These are phyloP conservation scores for Ips nitidus DNA, from an alignment of 1,140 invertebrate species.

Conservation along the genomic window DNA sequence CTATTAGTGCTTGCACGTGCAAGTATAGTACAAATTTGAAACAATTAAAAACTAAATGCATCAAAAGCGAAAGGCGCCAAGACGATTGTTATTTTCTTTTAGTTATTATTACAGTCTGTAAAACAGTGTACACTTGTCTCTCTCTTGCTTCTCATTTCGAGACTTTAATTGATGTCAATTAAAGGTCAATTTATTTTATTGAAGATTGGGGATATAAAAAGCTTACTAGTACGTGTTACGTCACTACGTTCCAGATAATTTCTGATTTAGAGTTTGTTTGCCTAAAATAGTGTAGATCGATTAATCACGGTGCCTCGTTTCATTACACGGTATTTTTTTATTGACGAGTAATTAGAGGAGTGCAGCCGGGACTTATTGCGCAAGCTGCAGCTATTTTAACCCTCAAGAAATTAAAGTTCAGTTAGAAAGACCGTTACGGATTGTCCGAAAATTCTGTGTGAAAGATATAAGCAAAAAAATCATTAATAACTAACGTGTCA, in stretches of 20 bases:
- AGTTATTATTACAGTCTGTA: conserved; percentile 15
- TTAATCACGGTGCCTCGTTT: neutral
- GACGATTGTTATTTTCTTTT: conserved; percentile 2
- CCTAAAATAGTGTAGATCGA: conserved; percentile 6
- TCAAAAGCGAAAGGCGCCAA: conserved; percentile 2
- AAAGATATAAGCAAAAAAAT: conserved; percentile 1
- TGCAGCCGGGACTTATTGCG: no score
- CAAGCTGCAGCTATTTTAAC: no score
- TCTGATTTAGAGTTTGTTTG: conserved; percentile 29
- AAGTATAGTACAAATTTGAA: neutral
- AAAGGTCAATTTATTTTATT: conserved; percentile 36
- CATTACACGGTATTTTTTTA: no score
- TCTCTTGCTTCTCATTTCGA: conserved; percentile 31
- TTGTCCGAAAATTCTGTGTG: conserved; percentile 6
- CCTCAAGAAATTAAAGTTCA: no score
- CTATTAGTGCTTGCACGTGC: no score
- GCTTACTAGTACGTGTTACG: conserved; percentile 25
- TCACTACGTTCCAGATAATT: conserved; percentile 34
- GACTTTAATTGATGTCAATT: conserved; percentile 36
- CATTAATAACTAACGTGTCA: conserved; percentile 11
- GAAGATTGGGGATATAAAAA: conserved; percentile 35
- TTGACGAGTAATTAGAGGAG: no score
- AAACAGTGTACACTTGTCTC: conserved; percentile 16
- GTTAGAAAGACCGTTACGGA: neutral
- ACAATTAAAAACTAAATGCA: neutral